Evolutionary conservation across 2,888 invertebrate genomes (phyloP), one percentile per base, ranked within the genome.

Genomic region (Drosophila meridionalis): DNA sequence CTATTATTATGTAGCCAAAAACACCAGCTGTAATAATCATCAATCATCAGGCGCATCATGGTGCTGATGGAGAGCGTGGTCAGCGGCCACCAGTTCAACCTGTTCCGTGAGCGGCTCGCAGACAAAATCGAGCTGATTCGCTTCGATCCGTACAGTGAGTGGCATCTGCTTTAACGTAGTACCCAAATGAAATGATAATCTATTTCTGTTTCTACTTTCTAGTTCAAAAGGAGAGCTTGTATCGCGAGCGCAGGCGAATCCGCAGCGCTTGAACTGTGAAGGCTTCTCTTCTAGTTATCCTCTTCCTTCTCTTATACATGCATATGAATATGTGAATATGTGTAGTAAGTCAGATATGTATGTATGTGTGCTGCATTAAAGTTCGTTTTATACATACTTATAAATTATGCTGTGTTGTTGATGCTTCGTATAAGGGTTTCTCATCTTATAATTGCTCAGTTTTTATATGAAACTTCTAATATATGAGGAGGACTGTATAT

Each of bases 101-200:
- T 92, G 67, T 94, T 96, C 53, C 94, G 97, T 67, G 97, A 97
- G 85, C 94, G 97, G 80, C 91, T 96, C 55, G 96, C 94, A 2
- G 97, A 97, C 12, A 98, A 97, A 94, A 73, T 97, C 60, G 97
- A 97, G 93, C 75, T 95, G 0, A 93, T 97, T 71, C 92, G 94
- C 62, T 97, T 95, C 83, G 97, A 98, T 94, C 97, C 97, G 0
- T 96, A 94, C 80, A 95, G 97, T 97, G 94, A 95, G 96, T 95
- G 12, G 0, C 0, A 7, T 5, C 6, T 7, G 11, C 0, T 8
- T 8, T 9, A 26, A 2, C 0, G 8, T 4, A 14, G 0, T 20
- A 4, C 7, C 2, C 4, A 4, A 3, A 3, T 12, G 3, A 11
- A 9, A 30, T 30, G 5, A 4, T 20, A 28, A 47, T 28, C 20